phyloP scores from a whole-genome alignment of 2,888 invertebrate genomes.

The Noctua pronuba region DNA sequence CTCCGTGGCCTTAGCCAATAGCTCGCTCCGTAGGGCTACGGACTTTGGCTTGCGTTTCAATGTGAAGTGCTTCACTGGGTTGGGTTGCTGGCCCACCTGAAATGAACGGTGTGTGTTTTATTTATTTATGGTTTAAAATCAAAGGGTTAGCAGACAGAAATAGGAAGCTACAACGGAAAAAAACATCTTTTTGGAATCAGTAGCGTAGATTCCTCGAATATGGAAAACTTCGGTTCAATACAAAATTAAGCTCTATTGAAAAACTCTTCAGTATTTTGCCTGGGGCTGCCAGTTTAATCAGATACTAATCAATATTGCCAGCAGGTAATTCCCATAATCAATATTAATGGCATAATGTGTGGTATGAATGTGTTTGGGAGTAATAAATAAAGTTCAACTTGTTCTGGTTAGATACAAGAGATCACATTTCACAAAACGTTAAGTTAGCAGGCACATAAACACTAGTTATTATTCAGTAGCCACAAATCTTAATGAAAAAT shows the following conservation, averaged over 20 bases:
- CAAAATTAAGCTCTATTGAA: not conserved
- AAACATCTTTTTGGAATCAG: not conserved
- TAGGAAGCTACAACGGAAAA: no score
- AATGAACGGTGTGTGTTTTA: slow-evolving; percentile 13
- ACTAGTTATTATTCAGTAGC: not conserved
- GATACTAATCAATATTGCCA: not conserved
- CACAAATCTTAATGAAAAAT: not conserved
- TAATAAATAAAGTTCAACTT: not conserved
- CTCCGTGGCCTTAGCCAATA: slow-evolving; percentile 97
- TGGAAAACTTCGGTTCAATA: not conserved
- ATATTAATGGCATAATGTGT: not conserved
- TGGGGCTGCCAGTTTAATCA: not conserved
- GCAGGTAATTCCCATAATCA: not conserved
- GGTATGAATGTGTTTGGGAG: not conserved
- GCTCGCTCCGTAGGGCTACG: slow-evolving; percentile 96
- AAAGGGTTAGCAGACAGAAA: not conserved
- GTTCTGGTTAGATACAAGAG: not conserved
- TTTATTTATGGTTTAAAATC: not conserved
- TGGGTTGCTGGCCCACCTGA: slow-evolving; percentile 95
- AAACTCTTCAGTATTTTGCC: not conserved
- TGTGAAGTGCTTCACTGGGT: slow-evolving; percentile 97
- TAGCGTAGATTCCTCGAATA: not conserved
- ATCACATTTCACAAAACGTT: not conserved
- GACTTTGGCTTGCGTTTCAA: slow-evolving; percentile 98
- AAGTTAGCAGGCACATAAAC: not conserved